phyloP scores from a whole-genome alignment of 2,113 vertebrate genomes.

The Gobio gobio region DNA sequence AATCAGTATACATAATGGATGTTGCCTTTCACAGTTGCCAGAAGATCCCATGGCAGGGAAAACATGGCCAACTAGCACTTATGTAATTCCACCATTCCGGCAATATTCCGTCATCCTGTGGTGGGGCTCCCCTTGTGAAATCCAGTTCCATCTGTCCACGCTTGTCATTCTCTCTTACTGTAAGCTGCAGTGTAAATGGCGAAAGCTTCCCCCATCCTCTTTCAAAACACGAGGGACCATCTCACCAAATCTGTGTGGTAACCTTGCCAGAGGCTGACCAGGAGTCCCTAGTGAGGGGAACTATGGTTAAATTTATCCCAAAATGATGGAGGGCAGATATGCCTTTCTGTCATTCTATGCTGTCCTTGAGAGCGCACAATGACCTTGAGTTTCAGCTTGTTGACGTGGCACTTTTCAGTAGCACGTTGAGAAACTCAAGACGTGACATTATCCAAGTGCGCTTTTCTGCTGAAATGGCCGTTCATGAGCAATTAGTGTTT shows the following conservation, averaged over 20 bases:
- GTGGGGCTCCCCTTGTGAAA: constrained; percentile 35
- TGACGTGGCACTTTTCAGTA: constrained; percentile 48
- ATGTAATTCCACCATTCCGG: constrained; percentile 7
- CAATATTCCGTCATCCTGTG: constrained; percentile 11
- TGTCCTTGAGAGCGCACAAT: constrained; percentile 43
- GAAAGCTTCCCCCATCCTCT: constrained; percentile 6
- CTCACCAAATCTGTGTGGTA: constrained; percentile 36
- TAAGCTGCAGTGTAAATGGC: constrained; percentile 8
- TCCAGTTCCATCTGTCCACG: constrained; percentile 36
- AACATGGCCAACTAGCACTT: constrained; percentile 25
- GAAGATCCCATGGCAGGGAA: neutral
- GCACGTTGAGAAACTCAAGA: constrained; percentile 35
- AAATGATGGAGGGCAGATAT: constrained; percentile 14
- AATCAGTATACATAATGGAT: constrained; percentile 1
- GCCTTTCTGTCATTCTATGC: constrained; percentile 23
- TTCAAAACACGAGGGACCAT: constrained; percentile 27
- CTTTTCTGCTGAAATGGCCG: constrained; percentile 48
- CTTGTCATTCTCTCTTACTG: neutral
- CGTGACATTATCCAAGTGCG: constrained; percentile 35
- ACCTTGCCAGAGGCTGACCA: constrained; percentile 50
- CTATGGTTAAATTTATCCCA: constrained; percentile 46
- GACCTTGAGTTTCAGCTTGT: constrained; percentile 51
- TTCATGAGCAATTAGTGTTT: constrained; percentile 34
- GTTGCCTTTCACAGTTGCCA: neutral
- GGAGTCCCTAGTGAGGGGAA: constrained; percentile 19